These are phyloP conservation scores for Apamea anceps DNA, from an alignment of 2,888 invertebrate genomes.

Conservation along the genomic window DNA sequence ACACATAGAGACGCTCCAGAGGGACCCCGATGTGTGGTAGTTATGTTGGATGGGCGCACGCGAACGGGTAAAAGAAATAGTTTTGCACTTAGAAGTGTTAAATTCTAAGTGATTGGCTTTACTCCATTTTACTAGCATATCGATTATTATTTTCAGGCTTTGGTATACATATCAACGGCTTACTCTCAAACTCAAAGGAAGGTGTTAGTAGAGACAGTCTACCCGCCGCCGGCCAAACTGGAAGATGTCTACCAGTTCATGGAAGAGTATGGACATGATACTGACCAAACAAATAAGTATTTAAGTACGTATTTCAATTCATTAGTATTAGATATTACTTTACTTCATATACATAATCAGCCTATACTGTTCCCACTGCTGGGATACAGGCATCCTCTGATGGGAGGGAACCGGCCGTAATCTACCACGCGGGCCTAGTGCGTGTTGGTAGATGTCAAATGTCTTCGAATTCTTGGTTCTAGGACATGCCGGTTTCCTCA, in stretches of 20 bases:
- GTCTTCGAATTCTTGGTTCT: not conserved
- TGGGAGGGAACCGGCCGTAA: not conserved
- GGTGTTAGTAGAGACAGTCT: constrained; percentile 70
- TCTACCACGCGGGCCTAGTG: not conserved
- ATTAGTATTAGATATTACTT: not conserved
- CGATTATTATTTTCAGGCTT: constrained; percentile 62
- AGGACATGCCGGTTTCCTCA: not conserved
- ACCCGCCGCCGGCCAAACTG: constrained; percentile 76
- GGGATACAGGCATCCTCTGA: not conserved
- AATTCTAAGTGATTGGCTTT: too few species aligned
- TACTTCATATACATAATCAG: not conserved
- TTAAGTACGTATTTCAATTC: constrained; percentile 59
- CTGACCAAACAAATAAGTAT: constrained; percentile 52
- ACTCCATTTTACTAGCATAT: too few species aligned
- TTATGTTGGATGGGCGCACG: too few species aligned
- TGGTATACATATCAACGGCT: constrained; percentile 75
- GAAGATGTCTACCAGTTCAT: constrained; percentile 69
- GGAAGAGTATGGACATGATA: constrained; percentile 55
- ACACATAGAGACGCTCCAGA: too few species aligned
- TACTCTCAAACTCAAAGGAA: constrained; percentile 66
- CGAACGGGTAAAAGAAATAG: too few species aligned
- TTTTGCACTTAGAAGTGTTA: too few species aligned
- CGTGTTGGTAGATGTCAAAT: not conserved
- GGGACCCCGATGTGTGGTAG: too few species aligned
- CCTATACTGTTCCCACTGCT: not conserved